Conservation (phyloP, 2,888 invertebrate genomes). For the Nymphalis c-album region DNA sequence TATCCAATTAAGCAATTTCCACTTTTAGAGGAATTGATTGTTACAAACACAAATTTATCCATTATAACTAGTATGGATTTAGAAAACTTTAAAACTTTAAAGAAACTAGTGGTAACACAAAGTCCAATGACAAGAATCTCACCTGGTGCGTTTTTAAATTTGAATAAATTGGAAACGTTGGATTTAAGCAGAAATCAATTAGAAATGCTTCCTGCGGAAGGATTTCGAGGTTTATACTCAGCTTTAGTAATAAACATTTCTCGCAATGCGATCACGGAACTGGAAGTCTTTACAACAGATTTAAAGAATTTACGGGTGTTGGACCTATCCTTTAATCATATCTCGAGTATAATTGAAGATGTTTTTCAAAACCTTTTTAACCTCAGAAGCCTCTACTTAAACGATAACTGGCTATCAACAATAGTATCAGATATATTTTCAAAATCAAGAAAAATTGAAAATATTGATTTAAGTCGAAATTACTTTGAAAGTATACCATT, state of each 20-base stretch:
- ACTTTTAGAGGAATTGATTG: constrained; percentile 90
- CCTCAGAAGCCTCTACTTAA: constrained; percentile 88
- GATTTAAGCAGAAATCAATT: constrained; percentile 92
- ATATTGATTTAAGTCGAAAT: constrained; percentile 91
- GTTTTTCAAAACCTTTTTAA: constrained; percentile 89
- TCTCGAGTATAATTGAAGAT: constrained; percentile 87
- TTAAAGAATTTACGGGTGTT: constrained; percentile 88
- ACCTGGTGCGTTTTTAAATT: constrained; percentile 90
- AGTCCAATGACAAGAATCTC: constrained; percentile 90
- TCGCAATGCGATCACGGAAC: constrained; percentile 89
- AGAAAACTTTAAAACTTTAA: constrained; percentile 89
- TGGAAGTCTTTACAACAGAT: constrained; percentile 91
- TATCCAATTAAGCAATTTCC: constrained; percentile 87
- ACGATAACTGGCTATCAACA: constrained; percentile 90
- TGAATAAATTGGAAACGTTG: constrained; percentile 88
- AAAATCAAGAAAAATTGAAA: constrained; percentile 86
- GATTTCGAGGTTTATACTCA: constrained; percentile 88
- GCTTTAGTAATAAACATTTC: constrained; percentile 90
- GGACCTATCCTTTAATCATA: constrained; percentile 91
- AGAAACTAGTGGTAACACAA: constrained; percentile 86
- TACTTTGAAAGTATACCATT: constrained; percentile 90
- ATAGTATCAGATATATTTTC: constrained; percentile 90
- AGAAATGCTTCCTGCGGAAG: constrained; percentile 90
- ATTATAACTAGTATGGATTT: constrained; percentile 93
- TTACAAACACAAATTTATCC: constrained; percentile 89